Percentiles rank a stretch among this genome's conserved stretches.
Evolutionary conservation across 2,113 vertebrate genomes (phyloP).

Genomic region (Poeciliopsis occidentalis): DNA sequence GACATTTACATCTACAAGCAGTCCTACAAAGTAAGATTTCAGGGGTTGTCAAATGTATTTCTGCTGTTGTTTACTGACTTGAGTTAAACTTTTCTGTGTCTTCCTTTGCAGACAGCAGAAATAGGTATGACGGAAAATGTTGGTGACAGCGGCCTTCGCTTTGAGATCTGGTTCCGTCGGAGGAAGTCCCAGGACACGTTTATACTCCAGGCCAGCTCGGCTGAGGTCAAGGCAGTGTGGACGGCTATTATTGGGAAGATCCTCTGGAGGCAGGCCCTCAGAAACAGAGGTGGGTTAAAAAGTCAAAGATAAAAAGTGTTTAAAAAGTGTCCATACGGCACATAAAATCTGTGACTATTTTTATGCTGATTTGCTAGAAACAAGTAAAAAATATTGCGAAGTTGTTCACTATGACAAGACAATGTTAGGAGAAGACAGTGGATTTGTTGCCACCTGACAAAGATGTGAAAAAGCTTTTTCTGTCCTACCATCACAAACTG

Average conservation of each 20-base stretch:
- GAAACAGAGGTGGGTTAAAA: conserved; percentile 80
- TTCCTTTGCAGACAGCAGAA: conserved; percentile 81
- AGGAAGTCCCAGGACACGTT: conserved; percentile 87
- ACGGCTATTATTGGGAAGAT: conserved; percentile 83
- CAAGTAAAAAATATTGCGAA: too few relatives aligned
- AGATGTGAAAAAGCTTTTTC: background rate
- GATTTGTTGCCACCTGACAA: too few relatives aligned
- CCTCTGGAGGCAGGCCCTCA: conserved; percentile 87
- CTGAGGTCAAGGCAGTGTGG: conserved; percentile 84
- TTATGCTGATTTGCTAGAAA: background rate
- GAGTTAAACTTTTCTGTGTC: background rate
- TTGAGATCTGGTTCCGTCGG: conserved; percentile 89
- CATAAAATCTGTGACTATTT: background rate
- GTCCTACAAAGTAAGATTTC: conserved; percentile 82
- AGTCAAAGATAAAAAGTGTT: background rate
- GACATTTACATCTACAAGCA: conserved; percentile 87
- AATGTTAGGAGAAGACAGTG: too few relatives aligned
- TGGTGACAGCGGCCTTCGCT: conserved; percentile 85
- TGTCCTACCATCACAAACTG: background rate
- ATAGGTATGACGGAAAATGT: conserved; percentile 87
- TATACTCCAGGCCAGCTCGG: conserved; percentile 82
- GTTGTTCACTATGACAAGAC: too few relatives aligned
- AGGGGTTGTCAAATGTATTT: conserved; percentile 1
- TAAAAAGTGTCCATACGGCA: background rate
- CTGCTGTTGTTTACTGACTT: background rate